Evolutionary conservation across 2,113 vertebrate genomes (phyloP).

Genomic region (Anoura caudifer): DNA sequence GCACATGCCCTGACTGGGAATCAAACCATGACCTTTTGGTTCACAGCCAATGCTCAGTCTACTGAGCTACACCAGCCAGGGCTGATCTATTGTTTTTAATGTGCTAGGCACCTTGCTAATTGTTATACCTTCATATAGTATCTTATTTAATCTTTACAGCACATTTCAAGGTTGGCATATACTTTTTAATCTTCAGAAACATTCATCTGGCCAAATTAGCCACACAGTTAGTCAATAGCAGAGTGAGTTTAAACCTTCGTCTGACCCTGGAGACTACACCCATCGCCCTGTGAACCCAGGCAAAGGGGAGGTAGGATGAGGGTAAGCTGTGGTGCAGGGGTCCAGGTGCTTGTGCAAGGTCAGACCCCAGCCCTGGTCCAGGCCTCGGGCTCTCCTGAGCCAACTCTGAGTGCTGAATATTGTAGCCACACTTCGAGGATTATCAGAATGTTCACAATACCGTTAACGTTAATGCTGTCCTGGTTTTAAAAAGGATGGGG

Average conservation of each 20-base stretch:
- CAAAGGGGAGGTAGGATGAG: neutral
- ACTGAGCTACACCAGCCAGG: too few relatives aligned
- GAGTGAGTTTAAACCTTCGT: neutral
- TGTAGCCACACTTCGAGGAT: neutral
- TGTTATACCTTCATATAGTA: neutral
- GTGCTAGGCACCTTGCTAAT: neutral
- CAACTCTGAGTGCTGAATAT: neutral
- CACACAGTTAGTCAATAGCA: neutral
- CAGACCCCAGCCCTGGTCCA: fast-evolving
- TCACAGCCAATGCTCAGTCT: too few relatives aligned
- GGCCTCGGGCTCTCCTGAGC: neutral
- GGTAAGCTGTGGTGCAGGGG: neutral
- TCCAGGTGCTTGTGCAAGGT: neutral
- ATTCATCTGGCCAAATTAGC: neutral
- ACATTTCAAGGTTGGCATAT: neutral
- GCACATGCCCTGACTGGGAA: too few relatives aligned
- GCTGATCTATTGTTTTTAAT: neutral
- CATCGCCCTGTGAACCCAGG: neutral
- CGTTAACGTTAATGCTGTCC: neutral
- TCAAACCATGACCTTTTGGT: too few relatives aligned
- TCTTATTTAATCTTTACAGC: neutral
- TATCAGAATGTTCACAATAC: neutral
- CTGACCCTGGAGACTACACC: neutral
- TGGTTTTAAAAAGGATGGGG: neutral
- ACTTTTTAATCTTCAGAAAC: neutral